Evolutionary conservation across 1,140 invertebrate genomes (phyloP).

Genomic region (Ooceraea biroi): DNA sequence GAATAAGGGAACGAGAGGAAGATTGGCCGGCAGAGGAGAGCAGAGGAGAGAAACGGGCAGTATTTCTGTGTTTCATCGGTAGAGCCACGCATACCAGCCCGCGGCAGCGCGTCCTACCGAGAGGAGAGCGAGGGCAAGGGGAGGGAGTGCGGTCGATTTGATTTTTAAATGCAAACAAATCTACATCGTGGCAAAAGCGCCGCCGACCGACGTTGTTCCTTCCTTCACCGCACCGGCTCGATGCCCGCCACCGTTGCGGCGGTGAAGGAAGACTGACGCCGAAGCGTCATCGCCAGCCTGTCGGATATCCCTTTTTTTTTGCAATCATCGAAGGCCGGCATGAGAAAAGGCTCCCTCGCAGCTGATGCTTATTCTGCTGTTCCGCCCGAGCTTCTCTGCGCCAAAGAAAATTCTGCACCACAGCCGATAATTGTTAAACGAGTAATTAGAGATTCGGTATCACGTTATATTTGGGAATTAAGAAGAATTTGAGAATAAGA

Average conservation of each 20-base stretch:
- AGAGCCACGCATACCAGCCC: constrained; percentile 81
- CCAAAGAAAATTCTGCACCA: constrained; percentile 20
- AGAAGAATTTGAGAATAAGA: neutral
- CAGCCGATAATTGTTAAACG: neutral
- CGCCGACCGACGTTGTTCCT: constrained; percentile 77
- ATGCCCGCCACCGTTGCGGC: constrained; percentile 17
- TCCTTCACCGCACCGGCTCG: neutral
- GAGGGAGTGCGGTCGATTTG: constrained; percentile 80
- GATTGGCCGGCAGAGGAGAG: constrained; percentile 1
- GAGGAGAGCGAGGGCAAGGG: constrained; percentile 60
- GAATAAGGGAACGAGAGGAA: constrained; percentile 50
- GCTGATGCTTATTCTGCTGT: constrained; percentile 43
- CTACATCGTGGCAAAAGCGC: constrained; percentile 86
- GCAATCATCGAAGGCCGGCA: constrained; percentile 79
- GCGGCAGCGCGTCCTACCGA: constrained; percentile 63
- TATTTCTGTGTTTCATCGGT: constrained; percentile 63
- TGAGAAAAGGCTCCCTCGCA: constrained; percentile 45
- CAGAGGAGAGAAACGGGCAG: constrained; percentile 29
- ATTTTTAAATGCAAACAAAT: constrained; percentile 87
- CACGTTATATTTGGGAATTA: neutral
- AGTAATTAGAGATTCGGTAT: constrained; percentile 19
- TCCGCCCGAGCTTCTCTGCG: neutral
- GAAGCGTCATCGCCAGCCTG: constrained; percentile 70
- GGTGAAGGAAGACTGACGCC: constrained; percentile 36
- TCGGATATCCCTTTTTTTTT: constrained; percentile 79